Evolutionary conservation across 2,888 invertebrate genomes (phyloP), one percentile per base, ranked within the genome.

Genomic region (Drosophila lutescens): DNA sequence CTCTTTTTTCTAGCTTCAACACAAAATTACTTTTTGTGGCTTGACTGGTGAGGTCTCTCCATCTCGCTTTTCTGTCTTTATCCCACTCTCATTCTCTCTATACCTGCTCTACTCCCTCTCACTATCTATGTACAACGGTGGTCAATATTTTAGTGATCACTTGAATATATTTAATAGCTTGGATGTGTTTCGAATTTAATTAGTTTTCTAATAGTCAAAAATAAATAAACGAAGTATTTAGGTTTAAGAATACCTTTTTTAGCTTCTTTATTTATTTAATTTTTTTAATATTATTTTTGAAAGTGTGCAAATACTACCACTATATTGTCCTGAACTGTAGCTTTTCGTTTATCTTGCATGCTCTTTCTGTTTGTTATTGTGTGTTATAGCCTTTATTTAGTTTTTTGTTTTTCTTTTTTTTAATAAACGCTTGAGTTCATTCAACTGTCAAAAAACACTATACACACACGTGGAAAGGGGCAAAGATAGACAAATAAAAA

Each of bases 391-490:
- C 59, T 79, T 71, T 75, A 76, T 85, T 75, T 75, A 58, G 44
- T 78, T 78, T 68, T 68, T 69, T 66, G 65, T 54, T 61, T 67
- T 53, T 56, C 51, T 38, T 10, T 36, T 61, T 56, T 36, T 55
- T 47, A 43, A 53, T 43, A 65, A 60, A 75, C 49, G 41, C 57
- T 55, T 66, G 74, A 79, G 90, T 90, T 90, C 90, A 89, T 90
- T 90, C 88, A 90, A 90, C 90, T 90, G 87, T 83, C 90, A 88
- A 90, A 89, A 80, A 53, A 66, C 57, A 20, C 44, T 32, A 58
- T 47, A 61, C 34, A 57, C 46, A 69, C 69, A 61, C 57, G 59
- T 56, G 58, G 32, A 20, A 59, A 15, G 46, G 9, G 13, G 38
- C 30, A 55, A 4, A 51, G 30, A 63, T 36, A 65, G 44, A 66